Evolutionary conservation across 2,888 invertebrate species (phyloP), one percentile per base, ranked within the genome.

Genomic region (Hanleya hanleyi): DNA sequence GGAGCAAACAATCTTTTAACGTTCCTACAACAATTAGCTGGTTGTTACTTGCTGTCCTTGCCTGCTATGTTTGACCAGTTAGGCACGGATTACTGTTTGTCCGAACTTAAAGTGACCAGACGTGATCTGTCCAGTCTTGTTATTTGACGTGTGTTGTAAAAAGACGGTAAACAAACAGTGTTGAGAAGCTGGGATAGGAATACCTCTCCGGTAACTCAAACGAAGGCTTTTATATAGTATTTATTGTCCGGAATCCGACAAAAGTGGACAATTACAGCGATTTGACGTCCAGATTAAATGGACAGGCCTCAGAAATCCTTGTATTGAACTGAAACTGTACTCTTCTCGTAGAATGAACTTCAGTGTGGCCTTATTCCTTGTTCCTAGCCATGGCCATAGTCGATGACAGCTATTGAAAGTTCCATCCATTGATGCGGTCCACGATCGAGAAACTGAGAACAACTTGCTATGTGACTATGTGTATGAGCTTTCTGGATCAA

Each of bases 261-360:
- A 57, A 57, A 32, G 29, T 32, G 29, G 47, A 57, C 57, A 57
- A 57, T 57, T 57, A 57, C 22, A 29, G 26, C 29, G 26, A 57
- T 57, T 57, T 57, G 7, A 57, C 57, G 26, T 57, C 32, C 57
- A 57, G 57, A 57, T 57, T 57, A 57, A 26, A 57, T 57, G 57
- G 26, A 57, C 57, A 57, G 22, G 22, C 57, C 12, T 32, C 57
- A 57, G 4, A 26, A 22, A 57, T 57, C 57, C 2, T 57, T 26
- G 15, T 57, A 32, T 57, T 57, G 57, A 29, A 29, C n/a, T n/a
- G 26, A 12, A 57, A 32, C 4, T 57, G 22, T 57, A 57, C 12
- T 57, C 1, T 57, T 57, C 26, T 57, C 32, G 29, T 22, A 29
- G 57, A 18, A 22, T 22, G 29, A 29, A 57, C 57, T 57, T 57